Evolutionary conservation across 1,140 invertebrate species (phyloP), one percentile per base, ranked within the genome.

Genomic region (Phenacoccus solenopsis): DNA sequence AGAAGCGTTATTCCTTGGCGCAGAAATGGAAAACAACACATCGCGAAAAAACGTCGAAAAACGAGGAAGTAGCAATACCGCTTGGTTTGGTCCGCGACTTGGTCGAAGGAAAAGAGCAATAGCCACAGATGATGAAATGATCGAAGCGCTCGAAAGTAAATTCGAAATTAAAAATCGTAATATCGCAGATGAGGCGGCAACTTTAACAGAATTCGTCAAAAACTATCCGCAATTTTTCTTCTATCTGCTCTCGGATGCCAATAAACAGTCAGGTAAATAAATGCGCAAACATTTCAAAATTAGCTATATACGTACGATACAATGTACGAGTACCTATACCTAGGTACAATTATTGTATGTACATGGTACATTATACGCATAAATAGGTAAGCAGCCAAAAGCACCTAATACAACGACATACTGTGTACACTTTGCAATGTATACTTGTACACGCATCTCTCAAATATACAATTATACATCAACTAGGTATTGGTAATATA

Each of bases 41-140:
- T 64, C 25, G 21, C 59, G 9, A 16, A 24, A 10, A 16, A 64
- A 24, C 25, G 16, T 64, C 25, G 22, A 64, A 20, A 64, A 64
- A 64, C 10, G 59, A 24, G 22, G 25, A 5, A 49, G 35, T 67
- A 70, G 27, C 28, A 67, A 70, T 0, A 28, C 28, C 32, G 59
- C 73, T 28, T 74, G 73, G 73, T 74, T 74, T 21, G 73, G 73
- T 12, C 73, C 72, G 1, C 68, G 72, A n/a, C 61, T 74, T 32
- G 73, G 73, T 3, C 28, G 73, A 9, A 73, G 67, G 67, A 74
- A 74, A 69, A 32, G 73, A 5, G 22, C 59, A 22, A 3, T 64
- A 10, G 13, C 9, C 12, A 10, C 25, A 20, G 59, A 64, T 16
- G 59, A 64, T 3, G 25, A 64, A 3, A 16, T 64, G 10, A 9